Base-by-base conservation (phyloP, 2,113 vertebrate genomes). In the Eudyptes chrysolophus region DNA sequence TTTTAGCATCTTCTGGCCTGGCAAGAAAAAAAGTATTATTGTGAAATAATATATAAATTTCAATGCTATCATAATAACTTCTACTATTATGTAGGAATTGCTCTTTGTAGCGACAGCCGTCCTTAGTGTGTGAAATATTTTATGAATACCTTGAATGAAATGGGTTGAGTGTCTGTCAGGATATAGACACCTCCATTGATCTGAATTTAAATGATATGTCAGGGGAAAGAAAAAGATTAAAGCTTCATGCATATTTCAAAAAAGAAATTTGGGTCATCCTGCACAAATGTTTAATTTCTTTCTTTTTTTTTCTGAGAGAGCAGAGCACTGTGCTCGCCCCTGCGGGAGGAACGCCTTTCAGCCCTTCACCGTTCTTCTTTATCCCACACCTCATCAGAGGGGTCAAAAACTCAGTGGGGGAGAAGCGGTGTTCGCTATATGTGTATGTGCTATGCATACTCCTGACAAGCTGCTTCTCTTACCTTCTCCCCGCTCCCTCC, bases 371-470 rank as follows among this genome's bases (percentile, higher is more conserved):
- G 14, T 25, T n/a, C 22, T 29, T 64, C n/a, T 87, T 79, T 81
- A 65, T 36, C 8, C 9, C 2, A 1, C 7, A 3, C n/a, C 27
- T 80, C 40, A 69, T 79, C 40, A 93, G 44, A 44, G 10, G 18
- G 38, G 8, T 78, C 64, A 76, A 68, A 84, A 91, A 55, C 4
- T 64, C 46, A 57, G 24, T 25, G 58, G 84, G 55, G 25, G 66
- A 62, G 65, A 77, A 54, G 44, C 0, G 0, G 2, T 21, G 34
- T 2, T 57, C 0, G 0, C 18, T 36, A 3, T 19, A 18, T 0
- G 1, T 14, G 16, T 11, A 27, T 19, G 29, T 25, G 16, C 62
- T 27, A 12, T 36, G 42, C 36, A 6, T 18, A 3, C 12, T n/a
- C 26, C 49, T 57, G 48, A 55, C 20, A 82, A 55, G 52, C 25